Evolutionary conservation across 2,888 invertebrate species (phyloP), one percentile per base, ranked within the genome.

Genomic region (Merodon equestris): DNA sequence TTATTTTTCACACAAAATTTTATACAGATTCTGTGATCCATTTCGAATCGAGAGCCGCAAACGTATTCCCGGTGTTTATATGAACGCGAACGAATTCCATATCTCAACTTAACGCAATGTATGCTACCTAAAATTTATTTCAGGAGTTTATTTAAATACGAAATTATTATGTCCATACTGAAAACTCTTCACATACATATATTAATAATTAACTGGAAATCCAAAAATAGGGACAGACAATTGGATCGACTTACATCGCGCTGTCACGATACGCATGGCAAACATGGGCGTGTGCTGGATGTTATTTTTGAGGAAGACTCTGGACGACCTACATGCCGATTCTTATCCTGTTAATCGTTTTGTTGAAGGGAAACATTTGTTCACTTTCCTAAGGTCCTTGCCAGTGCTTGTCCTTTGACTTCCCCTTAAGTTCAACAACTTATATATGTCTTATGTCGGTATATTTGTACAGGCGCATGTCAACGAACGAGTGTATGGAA

Each of bases 261-360:
- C 38, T 34, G 19, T 63, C 53, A 56, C 51, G 54, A 50, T 50
- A 61, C 50, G 56, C 66, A 72, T 72, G 58, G 61, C 66, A 61
- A 77, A 72, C 56, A 72, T 64, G 67, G 72, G 51, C 76, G 76
- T 72, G 72, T 77, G 72, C 72, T 72, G 76, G 76, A 77, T 77
- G 76, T 77, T 77, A 67, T 66, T 67, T 72, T 15, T 77, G 71
- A 66, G 60, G 76, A 77, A 27, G 7, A 67, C 67, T 77, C 60
- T 61, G 67, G 60, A 61, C 72, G 72, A 77, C 72, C 76, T 77
- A 71, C 66, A 77, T 77, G 76, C 54, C 66, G 66, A 77, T 60
- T 77, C 72, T 77, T 77, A 77, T 77, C 76, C 76, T 77, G 72
- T 66, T 72, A 77, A 77, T 77, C 76, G 72, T 38, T 54, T 13